Evolutionary conservation across 2,797 vertebrate species (phyloP).

Genomic region (Cossypha dichroa): DNA sequence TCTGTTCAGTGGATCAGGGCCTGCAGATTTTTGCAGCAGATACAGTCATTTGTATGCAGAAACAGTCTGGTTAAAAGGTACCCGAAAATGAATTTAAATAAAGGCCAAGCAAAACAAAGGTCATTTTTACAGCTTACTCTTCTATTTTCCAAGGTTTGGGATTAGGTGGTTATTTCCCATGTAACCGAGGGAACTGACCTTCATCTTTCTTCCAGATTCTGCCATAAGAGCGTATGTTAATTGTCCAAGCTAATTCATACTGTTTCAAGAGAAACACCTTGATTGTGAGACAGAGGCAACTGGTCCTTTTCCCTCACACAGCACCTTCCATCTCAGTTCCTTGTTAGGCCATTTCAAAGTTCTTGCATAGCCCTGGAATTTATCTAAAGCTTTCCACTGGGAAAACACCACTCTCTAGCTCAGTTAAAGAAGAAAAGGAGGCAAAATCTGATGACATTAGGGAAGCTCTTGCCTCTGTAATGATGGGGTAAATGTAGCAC

Average conservation of each 20-base stretch:
- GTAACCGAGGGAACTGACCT: background rate
- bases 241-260: background rate
- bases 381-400: background rate
- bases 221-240: background rate
- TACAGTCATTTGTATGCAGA: background rate
- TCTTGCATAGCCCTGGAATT: background rate
- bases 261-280: background rate
- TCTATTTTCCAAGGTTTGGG: background rate
- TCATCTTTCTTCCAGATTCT: background rate
- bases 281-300: background rate
- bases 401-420: background rate
- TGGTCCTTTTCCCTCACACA: accelerated
- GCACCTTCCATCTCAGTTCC: background rate
- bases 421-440: background rate
- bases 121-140: background rate
- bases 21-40: background rate
- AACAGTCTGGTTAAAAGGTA: background rate
- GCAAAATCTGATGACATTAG: background rate
- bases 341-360: background rate
- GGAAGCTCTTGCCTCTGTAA: background rate
- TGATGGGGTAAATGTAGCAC: accelerated
- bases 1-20: background rate
- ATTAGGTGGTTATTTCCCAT: background rate
- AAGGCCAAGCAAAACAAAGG: background rate
- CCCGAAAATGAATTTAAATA: background rate